These are phyloP conservation scores for Drosophila orena DNA, from an alignment of 1,140 invertebrate genomes.

Conservation along the genomic window DNA sequence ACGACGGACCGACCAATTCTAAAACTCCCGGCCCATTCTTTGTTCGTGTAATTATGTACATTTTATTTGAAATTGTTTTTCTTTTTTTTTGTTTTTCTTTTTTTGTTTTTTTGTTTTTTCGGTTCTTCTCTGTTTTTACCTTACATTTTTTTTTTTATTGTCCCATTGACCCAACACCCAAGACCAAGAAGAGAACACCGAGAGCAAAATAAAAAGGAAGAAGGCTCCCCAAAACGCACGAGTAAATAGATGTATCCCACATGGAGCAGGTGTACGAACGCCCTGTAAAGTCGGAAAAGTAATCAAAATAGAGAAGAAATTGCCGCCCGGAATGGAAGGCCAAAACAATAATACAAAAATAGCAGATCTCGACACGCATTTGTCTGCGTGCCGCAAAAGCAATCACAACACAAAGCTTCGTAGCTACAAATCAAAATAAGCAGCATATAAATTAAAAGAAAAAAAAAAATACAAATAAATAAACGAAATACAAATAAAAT, in stretches of 20 bases:
- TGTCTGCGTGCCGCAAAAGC: constrained; percentile 47
- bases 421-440: constrained; percentile 77
- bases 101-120: constrained; percentile 68
- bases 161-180: constrained; percentile 81
- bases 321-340: constrained; percentile 2
- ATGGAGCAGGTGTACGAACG: constrained; percentile 18
- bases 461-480: neutral
- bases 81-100: constrained; percentile 8
- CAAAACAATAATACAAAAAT: constrained; percentile 19
- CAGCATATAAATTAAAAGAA: constrained; percentile 70
- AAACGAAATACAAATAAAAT: neutral
- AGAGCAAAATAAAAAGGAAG: constrained; percentile 70
- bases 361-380: constrained; percentile 6
- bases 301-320: constrained; percentile 36
- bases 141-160: constrained; percentile 58
- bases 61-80: constrained; percentile 33
- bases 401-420: constrained; percentile 71
- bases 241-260: constrained; percentile 2
- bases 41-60: constrained; percentile 39
- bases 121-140: constrained; percentile 27
- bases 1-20: constrained; percentile 7
- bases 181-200: constrained; percentile 49
- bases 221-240: constrained; percentile 1
- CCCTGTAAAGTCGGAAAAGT: constrained; percentile 15
- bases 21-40: constrained; percentile 6